Percentiles rank a stretch among this genome's conserved stretches.
Evolutionary conservation across 1,140 invertebrate species (phyloP).

Genomic region (Drosophila punjabiensis): DNA sequence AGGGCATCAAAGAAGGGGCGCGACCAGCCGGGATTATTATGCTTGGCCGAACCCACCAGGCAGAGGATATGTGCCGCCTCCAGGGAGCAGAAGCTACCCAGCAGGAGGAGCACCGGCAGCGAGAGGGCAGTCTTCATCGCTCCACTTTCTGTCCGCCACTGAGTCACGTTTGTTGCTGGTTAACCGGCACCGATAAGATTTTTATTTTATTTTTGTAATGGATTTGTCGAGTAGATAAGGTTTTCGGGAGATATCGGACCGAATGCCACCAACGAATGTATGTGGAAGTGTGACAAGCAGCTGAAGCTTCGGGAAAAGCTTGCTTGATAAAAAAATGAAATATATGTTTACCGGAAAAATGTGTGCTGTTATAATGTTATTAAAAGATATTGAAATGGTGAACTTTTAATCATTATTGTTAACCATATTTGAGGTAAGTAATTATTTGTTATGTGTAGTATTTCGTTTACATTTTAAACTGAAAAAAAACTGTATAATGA

Average conservation of each 20-base stretch:
- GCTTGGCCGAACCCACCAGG: constrained; percentile 48
- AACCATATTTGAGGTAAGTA: too few species aligned
- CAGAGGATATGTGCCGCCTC: constrained; percentile 53
- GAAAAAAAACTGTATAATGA: too few species aligned
- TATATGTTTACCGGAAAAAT: background rate
- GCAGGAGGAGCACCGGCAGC: constrained; percentile 22
- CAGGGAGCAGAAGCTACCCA: background rate
- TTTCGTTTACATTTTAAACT: too few species aligned
- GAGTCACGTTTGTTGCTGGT: constrained; percentile 37
- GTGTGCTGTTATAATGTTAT: background rate
- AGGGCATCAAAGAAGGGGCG: constrained; percentile 50
- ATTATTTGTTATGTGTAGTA: too few species aligned
- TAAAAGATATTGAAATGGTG: background rate
- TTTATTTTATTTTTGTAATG: background rate
- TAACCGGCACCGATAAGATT: constrained; percentile 53
- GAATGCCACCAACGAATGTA: background rate
- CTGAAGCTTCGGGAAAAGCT: background rate
- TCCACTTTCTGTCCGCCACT: constrained; percentile 4
- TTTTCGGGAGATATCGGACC: background rate
- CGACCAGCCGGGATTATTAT: constrained; percentile 60
- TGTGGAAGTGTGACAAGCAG: background rate
- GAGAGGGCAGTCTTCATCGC: constrained; percentile 37
- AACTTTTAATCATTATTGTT: too few species aligned
- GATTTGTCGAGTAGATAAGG: constrained; percentile 32
- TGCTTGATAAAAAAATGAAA: background rate